Base-by-base conservation (phyloP, 1,140 invertebrate species). In the Heliconius hewitsoni region DNA sequence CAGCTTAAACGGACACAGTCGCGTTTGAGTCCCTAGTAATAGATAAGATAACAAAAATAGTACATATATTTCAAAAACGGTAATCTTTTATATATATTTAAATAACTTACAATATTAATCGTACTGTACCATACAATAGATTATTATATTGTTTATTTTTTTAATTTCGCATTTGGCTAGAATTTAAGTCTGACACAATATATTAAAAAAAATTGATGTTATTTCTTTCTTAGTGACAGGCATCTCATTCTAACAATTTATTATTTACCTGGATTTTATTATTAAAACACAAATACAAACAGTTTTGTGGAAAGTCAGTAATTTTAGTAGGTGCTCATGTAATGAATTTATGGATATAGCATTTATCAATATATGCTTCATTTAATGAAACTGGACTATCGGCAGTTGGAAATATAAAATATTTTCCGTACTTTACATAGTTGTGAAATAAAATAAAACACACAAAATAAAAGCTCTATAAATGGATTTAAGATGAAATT, bases 161-260 rank as follows among this genome's bases (percentile, higher is more conserved):
- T 27, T 23, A 27, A 16, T 66, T 27, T 66, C 23, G 9, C 60
- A 66, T 16, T 66, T 30, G 27, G 27, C 60, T 66, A 66, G 57
- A 66, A 23, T 30, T 66, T 66, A 66, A 66, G 16, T 27, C 60
- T 66, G 60, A 66, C 60, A 66, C 27, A 66, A 30, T 66, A 30
- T 66, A 30, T 66, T 16, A 66, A 27, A 66, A 66, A 11, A n/a
- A n/a, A 8, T n/a, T 57, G 23, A 27, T 60, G 52, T 57, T 66
- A 37, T 75, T 57, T 75, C 66, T 76, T 71, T 42, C 42, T 71
- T 70, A 55, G 37, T 34, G 66, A 42, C 27, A 77, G 27, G 27
- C 71, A 71, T 77, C 76, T 72, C 76, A 34, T 71, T 77, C 50
- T 57, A 42, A 34, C 37, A 66, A 74, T 78, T 74, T 78, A 18